Evolutionary conservation across 92 coral and sea anemone genomes (phyloP), one percentile per base, ranked within the genome.

Genomic region (Parazoanthus swiftii): DNA sequence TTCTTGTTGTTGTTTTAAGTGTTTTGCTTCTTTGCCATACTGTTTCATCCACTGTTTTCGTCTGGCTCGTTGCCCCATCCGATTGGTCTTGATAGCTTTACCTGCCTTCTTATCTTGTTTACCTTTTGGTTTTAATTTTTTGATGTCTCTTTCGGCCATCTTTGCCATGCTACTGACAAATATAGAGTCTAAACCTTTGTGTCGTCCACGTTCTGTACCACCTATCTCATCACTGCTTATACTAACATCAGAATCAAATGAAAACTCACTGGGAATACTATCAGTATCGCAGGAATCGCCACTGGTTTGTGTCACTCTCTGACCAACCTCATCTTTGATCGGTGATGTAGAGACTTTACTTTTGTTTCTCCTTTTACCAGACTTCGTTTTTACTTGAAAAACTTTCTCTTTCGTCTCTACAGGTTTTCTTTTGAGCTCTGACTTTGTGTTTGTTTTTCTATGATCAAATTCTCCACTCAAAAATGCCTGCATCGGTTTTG

Each of bases 1-100:
- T 66, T 68, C 26, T 11, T 89, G 18, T 42, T 76, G 36, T 58
- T 81, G 78, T 90, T 88, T 54, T 67, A 95, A 37, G 59, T 97
- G 99, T 26, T 91, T 92, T 25, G 99, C 99, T 77, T 88, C 90
- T n/a, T 80, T 90, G 0, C 99, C 99, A 88, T 97, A 93, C 38
- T 91, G 75, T 84, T 92, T 92, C 90, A 86, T 79, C 98, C 98
- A 95, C 76, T 90, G 91, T 29, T 93, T 91, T 80, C 93, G 91
- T 51, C 99, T 85, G 75, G 94, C 90, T 50, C 99, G 93, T 83
- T 97, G 99, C 51, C 99, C 99, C 77, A 85, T 74, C 10, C 99
- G 92, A 54, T 94, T 94, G 33, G 4, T 80, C 46, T 59, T 67
- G 29, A 33, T 5, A 38, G 65, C 85, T 33, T 82, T 86, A 26